These are phyloP conservation scores for Blastobasis lacticolella DNA, from an alignment of 2,888 invertebrate species.

Conservation along the genomic window DNA sequence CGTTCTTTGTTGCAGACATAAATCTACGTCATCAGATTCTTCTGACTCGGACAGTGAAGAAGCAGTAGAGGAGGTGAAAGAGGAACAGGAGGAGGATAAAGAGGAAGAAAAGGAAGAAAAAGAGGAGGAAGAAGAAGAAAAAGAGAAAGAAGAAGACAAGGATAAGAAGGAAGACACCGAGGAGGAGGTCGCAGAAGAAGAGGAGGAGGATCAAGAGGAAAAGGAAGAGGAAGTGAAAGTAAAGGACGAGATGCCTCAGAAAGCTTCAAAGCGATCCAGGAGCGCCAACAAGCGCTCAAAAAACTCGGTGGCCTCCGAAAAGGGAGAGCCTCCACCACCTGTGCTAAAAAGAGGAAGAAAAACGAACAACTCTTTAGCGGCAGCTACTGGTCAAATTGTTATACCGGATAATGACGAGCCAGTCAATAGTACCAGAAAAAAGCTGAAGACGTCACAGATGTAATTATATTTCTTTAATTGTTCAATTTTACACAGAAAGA, in stretches of 20 bases:
- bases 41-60: too few species aligned
- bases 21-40: too few species aligned
- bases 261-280: conserved; percentile 42
- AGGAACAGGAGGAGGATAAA: too few species aligned
- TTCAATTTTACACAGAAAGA: too few species aligned
- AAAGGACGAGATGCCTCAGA: conserved; percentile 56
- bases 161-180: too few species aligned
- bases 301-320: conserved; percentile 47
- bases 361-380: conserved; percentile 90
- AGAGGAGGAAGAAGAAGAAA: too few species aligned
- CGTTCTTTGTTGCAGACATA: too few species aligned
- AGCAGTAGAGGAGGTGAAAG: too few species aligned
- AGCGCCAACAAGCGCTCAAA: conserved; percentile 53
- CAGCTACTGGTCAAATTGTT: conserved; percentile 87
- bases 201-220: too few species aligned
- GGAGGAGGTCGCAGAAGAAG: too few species aligned
- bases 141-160: too few species aligned
- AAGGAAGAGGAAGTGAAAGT: conserved; percentile 27
- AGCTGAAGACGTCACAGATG: conserved; percentile 81
- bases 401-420: conserved; percentile 75
- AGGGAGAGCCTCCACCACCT: conserved; percentile 55
- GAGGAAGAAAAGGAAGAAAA: too few species aligned
- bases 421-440: conserved; percentile 66
- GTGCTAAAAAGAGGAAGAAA: conserved; percentile 79
- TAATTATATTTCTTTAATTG: conserved; percentile 44